These are phyloP conservation scores for Ptychoptera albimana DNA, from an alignment of 2,888 invertebrate genomes.

Conservation along the genomic window DNA sequence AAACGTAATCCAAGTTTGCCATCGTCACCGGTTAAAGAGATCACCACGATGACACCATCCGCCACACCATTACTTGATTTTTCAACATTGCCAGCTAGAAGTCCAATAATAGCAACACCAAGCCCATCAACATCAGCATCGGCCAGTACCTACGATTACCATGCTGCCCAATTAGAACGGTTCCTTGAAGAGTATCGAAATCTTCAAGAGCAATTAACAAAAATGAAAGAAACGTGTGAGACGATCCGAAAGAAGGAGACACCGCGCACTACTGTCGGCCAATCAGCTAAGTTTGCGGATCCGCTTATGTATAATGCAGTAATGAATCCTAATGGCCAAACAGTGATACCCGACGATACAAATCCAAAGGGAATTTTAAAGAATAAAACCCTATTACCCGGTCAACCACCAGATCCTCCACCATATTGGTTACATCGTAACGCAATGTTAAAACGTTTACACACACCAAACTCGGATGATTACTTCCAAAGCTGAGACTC, in stretches of 20 bases:
- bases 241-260: constrained; percentile 38
- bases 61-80: constrained; percentile 47
- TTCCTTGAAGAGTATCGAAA: constrained; percentile 66
- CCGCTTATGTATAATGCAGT: constrained; percentile 30
- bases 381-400: constrained; percentile 33
- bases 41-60: constrained; percentile 15
- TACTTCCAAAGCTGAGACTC: too few relatives aligned
- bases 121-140: constrained; percentile 31
- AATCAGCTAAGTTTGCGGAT: constrained; percentile 28
- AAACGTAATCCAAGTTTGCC: constrained; percentile 44
- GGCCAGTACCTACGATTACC: constrained; percentile 52
- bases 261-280: constrained; percentile 17
- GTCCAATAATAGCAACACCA: constrained; percentile 30
- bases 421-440: constrained; percentile 33
- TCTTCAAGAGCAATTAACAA: constrained; percentile 58
- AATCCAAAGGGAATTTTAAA: constrained; percentile 37
- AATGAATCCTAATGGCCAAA: background rate
- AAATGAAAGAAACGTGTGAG: constrained; percentile 66
- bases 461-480: too few relatives aligned
- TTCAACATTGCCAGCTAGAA: constrained; percentile 32
- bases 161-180: constrained; percentile 61
- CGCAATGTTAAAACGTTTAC: constrained; percentile 29
- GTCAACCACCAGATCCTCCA: constrained; percentile 29
- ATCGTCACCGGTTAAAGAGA: constrained; percentile 38
- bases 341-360: constrained; percentile 15